Percentiles rank a stretch among this genome's conserved stretches.
phyloP scores from a whole-genome alignment of 2,888 invertebrate genomes.

The Penaeus monodon region DNA sequence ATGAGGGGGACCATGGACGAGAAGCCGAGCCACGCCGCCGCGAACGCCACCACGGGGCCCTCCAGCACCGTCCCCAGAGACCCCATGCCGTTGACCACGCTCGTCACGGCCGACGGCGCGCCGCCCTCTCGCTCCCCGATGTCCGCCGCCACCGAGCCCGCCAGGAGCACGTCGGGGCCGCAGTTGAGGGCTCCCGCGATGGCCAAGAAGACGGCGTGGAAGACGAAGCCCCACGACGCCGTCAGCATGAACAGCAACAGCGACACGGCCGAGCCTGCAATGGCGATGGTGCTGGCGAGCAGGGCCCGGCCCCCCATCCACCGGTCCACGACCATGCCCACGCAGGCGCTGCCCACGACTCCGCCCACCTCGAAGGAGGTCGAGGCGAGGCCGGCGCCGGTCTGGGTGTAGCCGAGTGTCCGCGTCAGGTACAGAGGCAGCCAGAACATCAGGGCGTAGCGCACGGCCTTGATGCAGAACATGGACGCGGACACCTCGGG shows the following conservation, averaged over 20 bases:
- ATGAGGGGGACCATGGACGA: conserved; percentile 68
- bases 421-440: conserved; percentile 71
- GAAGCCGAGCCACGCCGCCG: conserved; percentile 71
- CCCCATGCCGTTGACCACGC: conserved; percentile 72
- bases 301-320: conserved; percentile 69
- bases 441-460: conserved; percentile 73
- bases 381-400: conserved; percentile 71
- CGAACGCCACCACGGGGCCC: conserved; percentile 71
- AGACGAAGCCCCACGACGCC: conserved; percentile 69
- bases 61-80: conserved; percentile 72
- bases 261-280: conserved; percentile 68
- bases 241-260: conserved; percentile 70
- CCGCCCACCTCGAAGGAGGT: conserved; percentile 73
- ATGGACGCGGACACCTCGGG: conserved; percentile 71
- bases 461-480: conserved; percentile 72
- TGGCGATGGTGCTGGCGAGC: conserved; percentile 69
- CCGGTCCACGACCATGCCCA: conserved; percentile 70
- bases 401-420: conserved; percentile 70
- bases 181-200: conserved; percentile 71
- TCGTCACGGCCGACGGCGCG: conserved; percentile 71
- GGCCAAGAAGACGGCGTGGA: conserved; percentile 70
- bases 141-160: conserved; percentile 71
- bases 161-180: conserved; percentile 69
- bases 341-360: conserved; percentile 70
- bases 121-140: conserved; percentile 71